phyloP scores from a whole-genome alignment of 1,140 invertebrate species.

The Hylaeus volcanicus region DNA sequence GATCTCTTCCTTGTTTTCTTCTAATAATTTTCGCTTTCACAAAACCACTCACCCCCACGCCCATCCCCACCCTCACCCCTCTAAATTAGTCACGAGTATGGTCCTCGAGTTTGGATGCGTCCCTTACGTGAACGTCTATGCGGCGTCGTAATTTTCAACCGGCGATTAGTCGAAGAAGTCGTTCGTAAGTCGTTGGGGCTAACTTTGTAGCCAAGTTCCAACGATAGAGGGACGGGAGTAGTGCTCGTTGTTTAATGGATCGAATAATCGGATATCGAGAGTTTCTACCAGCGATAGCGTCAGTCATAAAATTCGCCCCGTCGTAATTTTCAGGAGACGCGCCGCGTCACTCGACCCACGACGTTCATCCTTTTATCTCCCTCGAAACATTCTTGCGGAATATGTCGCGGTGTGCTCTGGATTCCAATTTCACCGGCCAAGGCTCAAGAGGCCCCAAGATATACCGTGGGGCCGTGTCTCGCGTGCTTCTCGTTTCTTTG shows the following conservation, averaged over 20 bases:
- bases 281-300: neutral
- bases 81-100: too few relatives aligned
- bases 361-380: neutral
- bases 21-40: too few relatives aligned
- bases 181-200: slow-evolving; percentile 33
- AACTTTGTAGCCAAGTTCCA: slow-evolving; percentile 37
- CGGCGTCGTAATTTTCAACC: slow-evolving; percentile 34
- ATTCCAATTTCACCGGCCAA: neutral
- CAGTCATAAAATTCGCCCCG: slow-evolving; percentile 12
- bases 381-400: neutral
- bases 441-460: neutral
- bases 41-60: too few relatives aligned
- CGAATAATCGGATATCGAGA: slow-evolving; percentile 52
- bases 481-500: neutral
- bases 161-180: slow-evolving; percentile 43
- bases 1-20: too few relatives aligned
- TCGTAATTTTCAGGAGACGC: slow-evolving; percentile 14
- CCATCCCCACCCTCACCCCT: too few relatives aligned
- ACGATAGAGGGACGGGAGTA: neutral
- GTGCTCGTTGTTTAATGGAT: slow-evolving; percentile 49
- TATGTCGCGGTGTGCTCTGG: neutral
- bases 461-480: neutral
- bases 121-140: neutral
- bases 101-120: too few relatives aligned
- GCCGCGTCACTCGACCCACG: neutral